phyloP scores from a whole-genome alignment of 2,113 vertebrate species.

The Mormyrus iriodes region DNA sequence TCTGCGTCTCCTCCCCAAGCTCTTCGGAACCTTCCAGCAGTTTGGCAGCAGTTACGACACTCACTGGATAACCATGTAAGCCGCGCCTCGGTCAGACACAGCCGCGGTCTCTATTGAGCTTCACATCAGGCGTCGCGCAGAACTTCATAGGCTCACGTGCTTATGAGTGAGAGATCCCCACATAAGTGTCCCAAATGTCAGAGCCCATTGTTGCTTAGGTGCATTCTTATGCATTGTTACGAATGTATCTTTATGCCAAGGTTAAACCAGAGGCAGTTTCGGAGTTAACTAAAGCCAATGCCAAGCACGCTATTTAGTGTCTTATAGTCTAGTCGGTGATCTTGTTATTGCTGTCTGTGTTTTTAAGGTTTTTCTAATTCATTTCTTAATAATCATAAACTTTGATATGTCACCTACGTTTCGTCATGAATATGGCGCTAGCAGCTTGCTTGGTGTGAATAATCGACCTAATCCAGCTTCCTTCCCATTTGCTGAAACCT shows the following conservation, averaged over 20 bases:
- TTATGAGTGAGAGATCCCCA: background rate
- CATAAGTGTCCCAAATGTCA: background rate
- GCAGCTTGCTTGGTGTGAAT: background rate
- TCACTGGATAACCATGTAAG: slow-evolving; percentile 98
- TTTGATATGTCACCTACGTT: background rate
- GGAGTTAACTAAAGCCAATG: background rate
- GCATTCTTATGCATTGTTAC: too few relatives aligned
- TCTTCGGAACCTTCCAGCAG: slow-evolving; percentile 96
- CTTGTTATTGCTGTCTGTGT: background rate
- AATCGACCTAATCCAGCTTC: background rate
- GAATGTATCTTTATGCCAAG: background rate
- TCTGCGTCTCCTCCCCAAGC: slow-evolving; percentile 88
- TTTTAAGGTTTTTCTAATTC: background rate
- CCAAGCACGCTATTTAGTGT: background rate
- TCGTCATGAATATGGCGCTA: background rate
- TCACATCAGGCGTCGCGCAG: too few relatives aligned
- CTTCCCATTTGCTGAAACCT: background rate
- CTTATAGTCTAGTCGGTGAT: background rate
- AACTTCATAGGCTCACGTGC: background rate
- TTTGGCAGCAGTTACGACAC: slow-evolving; percentile 98
- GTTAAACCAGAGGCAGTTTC: background rate
- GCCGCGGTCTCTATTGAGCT: background rate
- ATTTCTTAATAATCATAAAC: background rate
- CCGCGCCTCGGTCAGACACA: background rate
- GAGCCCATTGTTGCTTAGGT: background rate